These are phyloP conservation scores for Micoletzkya japonica DNA, from an alignment of 2,888 invertebrate species.

Conservation along the genomic window DNA sequence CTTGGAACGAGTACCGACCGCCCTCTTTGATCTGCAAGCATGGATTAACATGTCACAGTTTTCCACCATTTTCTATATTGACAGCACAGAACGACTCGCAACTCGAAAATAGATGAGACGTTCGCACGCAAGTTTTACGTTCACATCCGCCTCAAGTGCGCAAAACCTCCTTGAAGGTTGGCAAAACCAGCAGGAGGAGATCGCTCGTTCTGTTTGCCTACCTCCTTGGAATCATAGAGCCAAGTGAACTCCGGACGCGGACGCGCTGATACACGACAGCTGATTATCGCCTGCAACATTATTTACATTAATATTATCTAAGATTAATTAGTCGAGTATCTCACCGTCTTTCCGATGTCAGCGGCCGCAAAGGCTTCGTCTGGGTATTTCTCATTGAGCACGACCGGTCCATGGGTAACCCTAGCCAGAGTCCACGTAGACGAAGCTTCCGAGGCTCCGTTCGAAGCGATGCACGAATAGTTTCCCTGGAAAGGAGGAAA, in stretches of 20 bases:
- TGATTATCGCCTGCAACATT: constrained; percentile 33
- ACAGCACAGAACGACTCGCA: background rate
- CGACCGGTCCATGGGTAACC: constrained; percentile 54
- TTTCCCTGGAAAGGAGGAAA: constrained; percentile 76
- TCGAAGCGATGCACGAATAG: constrained; percentile 88
- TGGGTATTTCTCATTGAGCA: constrained; percentile 51
- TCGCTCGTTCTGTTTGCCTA: no score
- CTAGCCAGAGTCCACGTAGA: constrained; percentile 45
- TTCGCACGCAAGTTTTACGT: background rate
- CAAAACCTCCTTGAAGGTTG: no score
- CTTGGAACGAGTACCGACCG: constrained; percentile 40
- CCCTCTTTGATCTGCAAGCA: constrained; percentile 21
- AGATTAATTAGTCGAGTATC: background rate
- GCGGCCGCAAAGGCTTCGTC: constrained; percentile 51
- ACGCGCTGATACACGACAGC: constrained; percentile 55
- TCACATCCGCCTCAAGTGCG: no score
- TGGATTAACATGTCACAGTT: constrained; percentile 34
- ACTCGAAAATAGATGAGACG: no score
- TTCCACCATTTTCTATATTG: constrained; percentile 27
- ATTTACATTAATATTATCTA: background rate
- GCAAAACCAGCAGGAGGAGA: no score
- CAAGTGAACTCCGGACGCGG: constrained; percentile 60
- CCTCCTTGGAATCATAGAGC: constrained; percentile 40
- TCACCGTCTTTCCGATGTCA: constrained; percentile 46
- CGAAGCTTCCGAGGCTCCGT: constrained; percentile 71